Evolutionary conservation across 2,113 vertebrate genomes (phyloP).

Genomic region (Notarius quadriscutis): DNA sequence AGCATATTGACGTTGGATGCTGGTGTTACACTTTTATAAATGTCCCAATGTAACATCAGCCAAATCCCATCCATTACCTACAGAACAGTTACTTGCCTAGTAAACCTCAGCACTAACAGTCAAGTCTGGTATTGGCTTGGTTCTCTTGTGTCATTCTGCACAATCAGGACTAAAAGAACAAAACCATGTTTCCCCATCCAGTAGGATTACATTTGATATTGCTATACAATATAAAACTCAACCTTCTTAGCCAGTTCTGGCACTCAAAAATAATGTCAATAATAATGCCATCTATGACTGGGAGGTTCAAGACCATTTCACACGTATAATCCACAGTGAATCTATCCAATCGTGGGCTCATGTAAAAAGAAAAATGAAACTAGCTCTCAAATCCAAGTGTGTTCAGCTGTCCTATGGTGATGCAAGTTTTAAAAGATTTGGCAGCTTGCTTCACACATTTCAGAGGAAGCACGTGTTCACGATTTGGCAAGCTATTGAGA

Average conservation of each 20-base stretch:
- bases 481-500: background rate
- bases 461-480: background rate
- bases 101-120: background rate
- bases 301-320: background rate
- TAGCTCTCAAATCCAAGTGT: background rate
- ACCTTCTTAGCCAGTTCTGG: too few species aligned
- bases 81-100: background rate
- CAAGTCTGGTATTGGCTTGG: background rate
- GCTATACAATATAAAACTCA: too few species aligned
- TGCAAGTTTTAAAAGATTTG: background rate
- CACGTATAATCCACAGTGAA: background rate
- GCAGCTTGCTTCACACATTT: background rate
- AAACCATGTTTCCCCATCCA: background rate
- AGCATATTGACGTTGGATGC: background rate
- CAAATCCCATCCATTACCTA: too few species aligned
- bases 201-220: too few species aligned
- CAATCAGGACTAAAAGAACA: background rate
- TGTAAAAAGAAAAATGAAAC: background rate
- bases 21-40: background rate
- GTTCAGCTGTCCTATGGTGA: background rate
- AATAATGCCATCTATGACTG: background rate
- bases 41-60: too few species aligned
- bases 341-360: background rate
- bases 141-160: background rate
- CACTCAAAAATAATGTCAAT: background rate